These are phyloP conservation scores for Machimus rusticus DNA, from an alignment of 2,888 invertebrate genomes.

Conservation along the genomic window DNA sequence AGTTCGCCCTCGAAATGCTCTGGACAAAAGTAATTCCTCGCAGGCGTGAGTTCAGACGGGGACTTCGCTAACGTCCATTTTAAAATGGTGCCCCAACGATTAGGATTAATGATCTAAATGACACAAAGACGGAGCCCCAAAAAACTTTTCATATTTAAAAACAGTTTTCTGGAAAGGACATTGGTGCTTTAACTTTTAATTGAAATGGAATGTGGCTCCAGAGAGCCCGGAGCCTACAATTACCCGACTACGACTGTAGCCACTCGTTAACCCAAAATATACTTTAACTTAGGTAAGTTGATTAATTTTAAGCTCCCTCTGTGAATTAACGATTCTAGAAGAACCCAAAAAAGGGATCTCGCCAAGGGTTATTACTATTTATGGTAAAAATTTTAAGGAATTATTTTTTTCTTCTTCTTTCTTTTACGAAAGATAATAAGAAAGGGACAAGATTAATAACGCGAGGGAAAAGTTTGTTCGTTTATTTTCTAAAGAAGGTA, in stretches of 20 bases:
- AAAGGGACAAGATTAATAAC: constrained; percentile 31
- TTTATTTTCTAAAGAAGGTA: neutral
- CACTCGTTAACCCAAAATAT: neutral
- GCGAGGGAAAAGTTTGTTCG: constrained; percentile 1
- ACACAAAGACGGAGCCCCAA: constrained; percentile 6
- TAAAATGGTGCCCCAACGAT: constrained; percentile 20
- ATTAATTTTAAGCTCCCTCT: constrained; percentile 31
- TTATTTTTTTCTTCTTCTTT: neutral
- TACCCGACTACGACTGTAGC: neutral
- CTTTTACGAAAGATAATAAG: neutral
- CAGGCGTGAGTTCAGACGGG: neutral
- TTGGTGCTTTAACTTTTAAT: constrained; percentile 4
- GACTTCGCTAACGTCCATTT: neutral
- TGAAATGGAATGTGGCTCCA: constrained; percentile 6
- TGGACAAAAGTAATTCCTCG: neutral
- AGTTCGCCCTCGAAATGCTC: neutral
- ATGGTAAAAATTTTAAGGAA: constrained; percentile 1
- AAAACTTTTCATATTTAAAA: constrained; percentile 40
- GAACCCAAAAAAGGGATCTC: neutral
- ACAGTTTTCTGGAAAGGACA: constrained; percentile 28
- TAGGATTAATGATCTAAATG: constrained; percentile 38
- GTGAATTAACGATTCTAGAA: neutral
- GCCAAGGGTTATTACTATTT: constrained; percentile 26
- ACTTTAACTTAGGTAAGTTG: constrained; percentile 4
- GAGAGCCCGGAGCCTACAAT: neutral